Evolutionary conservation across 2,113 vertebrate genomes (phyloP).

Genomic region (Hystrix cristata): DNA sequence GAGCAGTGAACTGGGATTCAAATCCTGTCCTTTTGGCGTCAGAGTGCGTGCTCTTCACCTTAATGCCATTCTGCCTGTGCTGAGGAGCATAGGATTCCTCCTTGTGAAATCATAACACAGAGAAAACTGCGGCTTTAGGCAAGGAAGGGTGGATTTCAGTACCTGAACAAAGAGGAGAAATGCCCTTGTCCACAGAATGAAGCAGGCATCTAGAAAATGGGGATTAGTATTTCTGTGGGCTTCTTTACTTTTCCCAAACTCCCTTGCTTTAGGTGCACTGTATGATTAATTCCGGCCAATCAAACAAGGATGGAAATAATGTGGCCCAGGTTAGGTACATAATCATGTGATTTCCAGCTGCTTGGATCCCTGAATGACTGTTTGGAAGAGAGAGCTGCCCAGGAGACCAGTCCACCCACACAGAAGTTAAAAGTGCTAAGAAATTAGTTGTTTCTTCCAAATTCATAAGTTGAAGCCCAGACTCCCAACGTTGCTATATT

Average conservation of each 20-base stretch:
- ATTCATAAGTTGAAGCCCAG: not conserved
- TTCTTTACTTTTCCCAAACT: not conserved
- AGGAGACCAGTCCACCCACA: not conserved
- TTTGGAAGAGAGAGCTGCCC: not conserved
- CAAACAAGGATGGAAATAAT: not conserved
- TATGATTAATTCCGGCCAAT: not conserved
- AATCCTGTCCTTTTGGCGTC: not conserved
- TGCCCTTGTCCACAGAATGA: not conserved
- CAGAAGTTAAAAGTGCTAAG: not conserved
- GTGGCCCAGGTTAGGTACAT: not conserved
- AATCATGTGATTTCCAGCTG: not conserved
- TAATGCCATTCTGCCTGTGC: not conserved
- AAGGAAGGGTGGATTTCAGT: not conserved
- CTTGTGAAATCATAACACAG: not conserved
- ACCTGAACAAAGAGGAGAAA: not conserved
- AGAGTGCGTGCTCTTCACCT: not conserved
- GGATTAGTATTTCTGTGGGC: not conserved
- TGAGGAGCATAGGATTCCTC: not conserved
- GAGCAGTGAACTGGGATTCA: not conserved
- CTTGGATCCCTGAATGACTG: not conserved
- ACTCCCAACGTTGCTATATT: not conserved
- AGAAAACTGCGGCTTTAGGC: not conserved
- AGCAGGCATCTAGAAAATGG: not conserved
- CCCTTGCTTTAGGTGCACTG: not conserved
- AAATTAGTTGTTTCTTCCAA: not conserved